These are phyloP conservation scores for Trachymyrmex cornetzi DNA, from an alignment of 1,140 invertebrate genomes.

Conservation along the genomic window DNA sequence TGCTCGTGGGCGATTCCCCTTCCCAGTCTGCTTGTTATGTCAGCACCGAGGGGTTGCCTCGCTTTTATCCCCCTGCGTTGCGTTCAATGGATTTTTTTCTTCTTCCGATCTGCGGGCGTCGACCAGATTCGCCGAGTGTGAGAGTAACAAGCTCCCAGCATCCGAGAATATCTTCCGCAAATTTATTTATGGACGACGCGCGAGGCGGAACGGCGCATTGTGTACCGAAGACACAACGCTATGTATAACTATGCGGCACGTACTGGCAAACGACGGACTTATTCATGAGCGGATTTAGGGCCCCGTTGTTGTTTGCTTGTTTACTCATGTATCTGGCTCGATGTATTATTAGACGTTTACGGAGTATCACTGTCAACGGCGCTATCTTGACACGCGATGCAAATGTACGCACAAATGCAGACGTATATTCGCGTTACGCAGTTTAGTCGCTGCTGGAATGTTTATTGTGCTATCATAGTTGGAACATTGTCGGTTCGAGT, in stretches of 20 bases:
- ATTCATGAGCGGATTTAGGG: conserved; percentile 63
- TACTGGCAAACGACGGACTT: conserved; percentile 40
- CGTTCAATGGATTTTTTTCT: conserved; percentile 67
- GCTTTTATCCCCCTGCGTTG: conserved; percentile 29
- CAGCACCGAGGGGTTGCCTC: conserved; percentile 68
- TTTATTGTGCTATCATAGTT: not conserved
- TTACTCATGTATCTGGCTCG: conserved; percentile 61
- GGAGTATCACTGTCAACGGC: conserved; percentile 39
- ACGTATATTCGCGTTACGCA: conserved; percentile 9
- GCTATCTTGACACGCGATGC: conserved; percentile 39
- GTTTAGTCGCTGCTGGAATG: not conserved
- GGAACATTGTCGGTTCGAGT: not conserved
- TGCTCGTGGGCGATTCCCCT: conserved; percentile 51
- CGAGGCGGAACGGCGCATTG: conserved; percentile 65
- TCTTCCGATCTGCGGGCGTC: conserved; percentile 65
- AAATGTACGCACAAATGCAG: conserved; percentile 5
- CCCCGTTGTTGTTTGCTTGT: conserved; percentile 61
- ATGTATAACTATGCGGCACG: conserved; percentile 62
- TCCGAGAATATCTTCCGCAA: conserved; percentile 70
- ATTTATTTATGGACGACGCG: conserved; percentile 76
- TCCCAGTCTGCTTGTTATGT: conserved; percentile 77
- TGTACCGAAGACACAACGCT: conserved; percentile 59
- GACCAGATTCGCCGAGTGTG: conserved; percentile 73
- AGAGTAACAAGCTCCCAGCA: conserved; percentile 82
- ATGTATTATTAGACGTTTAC: conserved; percentile 64